Evolutionary conservation across 37 sponge, comb jelly and placozoan genomes (phyloP), one percentile per base, ranked within the genome.

Genomic region (Beroe ovata): DNA sequence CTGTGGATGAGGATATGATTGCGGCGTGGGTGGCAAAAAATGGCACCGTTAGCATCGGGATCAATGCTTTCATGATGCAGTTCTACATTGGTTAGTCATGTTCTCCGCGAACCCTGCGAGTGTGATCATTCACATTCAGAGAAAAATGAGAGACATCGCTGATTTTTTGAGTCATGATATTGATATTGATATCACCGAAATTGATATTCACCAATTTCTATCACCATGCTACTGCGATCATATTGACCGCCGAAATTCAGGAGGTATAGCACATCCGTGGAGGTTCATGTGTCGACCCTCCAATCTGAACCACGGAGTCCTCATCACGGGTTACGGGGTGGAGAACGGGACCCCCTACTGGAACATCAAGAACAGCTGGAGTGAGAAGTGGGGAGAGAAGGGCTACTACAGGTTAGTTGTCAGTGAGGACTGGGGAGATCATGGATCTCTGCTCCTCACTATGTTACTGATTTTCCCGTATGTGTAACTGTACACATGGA

Each of bases 291-390:
- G 84, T 42, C 21, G 84, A 14, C 84, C 84, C 11, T 20, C 28
- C 28, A 42, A 22, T 8, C 47, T 77, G 21, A 35, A 77, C 22
- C 84, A 77, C 84, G 84, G 84, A 11, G 84, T 77, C 28, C 84
- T 77, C 29, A 77, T 77, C 20, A 42, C 84, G 4, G 84, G 84
- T 3, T 77, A 39, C 28, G 84, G 84, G 28, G 58, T 21, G 47
- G 84, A 77, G 63, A 88, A 58, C 40, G 91, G 88, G 0, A 90
- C 63, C 29, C 88, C 91, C 0, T 92, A 92, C 92, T 93, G 93
- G 93, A 41, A 90, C 39, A 64, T 93, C 32, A 93, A 93, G 39
- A 93, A 91, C 81, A 42, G 54, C 25, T 77, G 84, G 84, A 35
- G 84, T 4, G 33, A 30, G 19, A 35, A 35, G 28, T 77, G 84